Conservation (phyloP, 2,888 invertebrate genomes). For the Morpho deidamia region DNA sequence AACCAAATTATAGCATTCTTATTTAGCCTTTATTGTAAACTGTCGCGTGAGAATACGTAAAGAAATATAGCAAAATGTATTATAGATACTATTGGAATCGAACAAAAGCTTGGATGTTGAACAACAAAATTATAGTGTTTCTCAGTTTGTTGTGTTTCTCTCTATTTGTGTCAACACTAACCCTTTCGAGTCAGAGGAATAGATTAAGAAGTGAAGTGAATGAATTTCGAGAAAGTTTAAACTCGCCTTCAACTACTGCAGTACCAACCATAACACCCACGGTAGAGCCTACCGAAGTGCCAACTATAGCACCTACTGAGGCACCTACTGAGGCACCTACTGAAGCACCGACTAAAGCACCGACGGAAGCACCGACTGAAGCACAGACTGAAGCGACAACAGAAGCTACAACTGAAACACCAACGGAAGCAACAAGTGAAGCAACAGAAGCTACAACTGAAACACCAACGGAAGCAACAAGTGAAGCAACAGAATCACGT, state of each 20-base stretch:
- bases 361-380: too few species aligned
- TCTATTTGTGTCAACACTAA: conserved; percentile 56
- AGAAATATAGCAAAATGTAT: conserved; percentile 31
- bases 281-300: too few species aligned
- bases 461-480: not conserved
- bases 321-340: too few species aligned
- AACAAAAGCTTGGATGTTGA: conserved; percentile 50
- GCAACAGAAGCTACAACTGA: not conserved
- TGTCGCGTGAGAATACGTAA: not conserved
- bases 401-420: too few species aligned
- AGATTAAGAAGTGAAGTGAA: conserved; percentile 35
- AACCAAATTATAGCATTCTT: too few species aligned
- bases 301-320: too few species aligned
- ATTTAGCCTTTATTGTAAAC: too few species aligned
- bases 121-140: conserved; percentile 62
- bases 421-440: not conserved
- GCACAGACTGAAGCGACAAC: too few species aligned
- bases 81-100: conserved; percentile 50
- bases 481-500: not conserved
- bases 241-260: too few species aligned
- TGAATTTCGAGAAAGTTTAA: conserved; percentile 25
- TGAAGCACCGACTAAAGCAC: too few species aligned
- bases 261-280: too few species aligned
- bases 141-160: conserved; percentile 51
- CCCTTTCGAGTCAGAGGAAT: conserved; percentile 52